Conservation (phyloP, 2,797 vertebrate species). For the Coranthus polyacanthus region DNA sequence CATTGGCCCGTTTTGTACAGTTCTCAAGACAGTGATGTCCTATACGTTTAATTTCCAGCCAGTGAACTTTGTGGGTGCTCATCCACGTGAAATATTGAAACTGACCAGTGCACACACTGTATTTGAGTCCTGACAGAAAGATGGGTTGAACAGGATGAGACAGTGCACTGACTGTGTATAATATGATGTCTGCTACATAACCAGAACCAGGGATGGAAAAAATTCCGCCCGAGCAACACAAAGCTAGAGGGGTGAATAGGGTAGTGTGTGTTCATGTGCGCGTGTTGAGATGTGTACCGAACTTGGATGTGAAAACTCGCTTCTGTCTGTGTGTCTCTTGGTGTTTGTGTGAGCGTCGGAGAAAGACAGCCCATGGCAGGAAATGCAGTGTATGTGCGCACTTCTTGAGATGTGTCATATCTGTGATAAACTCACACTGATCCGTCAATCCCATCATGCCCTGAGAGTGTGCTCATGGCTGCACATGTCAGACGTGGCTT, state of each 20-base stretch:
- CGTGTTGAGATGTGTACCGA: constrained; percentile 11
- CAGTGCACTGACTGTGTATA: constrained; percentile 60
- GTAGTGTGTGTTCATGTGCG: background rate
- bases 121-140: constrained; percentile 55
- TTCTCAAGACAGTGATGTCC: constrained; percentile 22
- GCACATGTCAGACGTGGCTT: constrained; percentile 71
- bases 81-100: constrained; percentile 66
- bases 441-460: constrained; percentile 74
- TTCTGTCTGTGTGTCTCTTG: background rate
- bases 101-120: constrained; percentile 57
- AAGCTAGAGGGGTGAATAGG: constrained; percentile 24
- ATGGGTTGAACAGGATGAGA: constrained; percentile 43
- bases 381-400: constrained; percentile 38
- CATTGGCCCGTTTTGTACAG: background rate
- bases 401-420: constrained; percentile 71
- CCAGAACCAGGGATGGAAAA: constrained; percentile 24
- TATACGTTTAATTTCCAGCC: constrained; percentile 45
- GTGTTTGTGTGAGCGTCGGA: constrained; percentile 27
- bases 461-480: constrained; percentile 70
- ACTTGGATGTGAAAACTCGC: constrained; percentile 13
- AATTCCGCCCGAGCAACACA: constrained; percentile 29
- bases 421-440: constrained; percentile 73
- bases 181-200: constrained; percentile 53
- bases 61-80: constrained; percentile 31
- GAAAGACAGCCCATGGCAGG: constrained; percentile 53